A percentile compares a stretch with the other conserved stretches of the same genome.
These are phyloP conservation scores for Spatulosminthurus flaviceps DNA, from an alignment of 2,888 invertebrate species.

Conservation along the genomic window DNA sequence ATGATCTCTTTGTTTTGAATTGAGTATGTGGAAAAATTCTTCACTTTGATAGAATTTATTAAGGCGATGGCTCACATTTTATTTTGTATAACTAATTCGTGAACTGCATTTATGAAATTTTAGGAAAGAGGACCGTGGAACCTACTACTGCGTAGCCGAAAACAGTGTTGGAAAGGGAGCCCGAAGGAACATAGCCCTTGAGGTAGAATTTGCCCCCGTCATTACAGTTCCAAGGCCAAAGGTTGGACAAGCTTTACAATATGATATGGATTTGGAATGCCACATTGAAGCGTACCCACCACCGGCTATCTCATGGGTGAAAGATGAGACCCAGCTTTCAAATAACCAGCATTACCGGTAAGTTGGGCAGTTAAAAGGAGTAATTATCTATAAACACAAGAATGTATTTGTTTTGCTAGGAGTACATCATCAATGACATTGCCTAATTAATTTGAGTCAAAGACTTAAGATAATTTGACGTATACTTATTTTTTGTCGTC, in stretches of 20 bases:
- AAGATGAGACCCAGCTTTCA: conserved; percentile 80
- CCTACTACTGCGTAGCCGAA: conserved; percentile 75
- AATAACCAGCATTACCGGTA: conserved; percentile 89
- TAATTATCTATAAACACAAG: too few relatives aligned
- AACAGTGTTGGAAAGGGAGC: conserved; percentile 88
- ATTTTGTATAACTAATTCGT: conserved; percentile 20
- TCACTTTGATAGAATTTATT: too few relatives aligned
- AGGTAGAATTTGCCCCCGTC: conserved; percentile 89
- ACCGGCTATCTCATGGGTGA: conserved; percentile 90
- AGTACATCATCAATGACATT: too few relatives aligned
- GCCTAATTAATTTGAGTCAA: too few relatives aligned
- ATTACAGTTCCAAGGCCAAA: conserved; percentile 85
- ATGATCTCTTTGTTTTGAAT: neutral
- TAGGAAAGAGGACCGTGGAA: conserved; percentile 88
- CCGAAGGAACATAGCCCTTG: conserved; percentile 80
- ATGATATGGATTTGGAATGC: conserved; percentile 93
- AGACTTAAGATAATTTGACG: too few relatives aligned
- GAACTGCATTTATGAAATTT: too few relatives aligned
- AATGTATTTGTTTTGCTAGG: too few relatives aligned
- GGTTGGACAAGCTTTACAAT: conserved; percentile 87
- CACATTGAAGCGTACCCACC: conserved; percentile 95
- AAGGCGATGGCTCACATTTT: conserved; percentile 22
- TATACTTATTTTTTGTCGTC: too few relatives aligned
- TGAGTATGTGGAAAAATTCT: too few relatives aligned
- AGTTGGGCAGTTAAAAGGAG: conserved; percentile 26